Evolutionary conservation across 2,113 vertebrate genomes (phyloP).

Genomic region (Spizaetus ornatus): DNA sequence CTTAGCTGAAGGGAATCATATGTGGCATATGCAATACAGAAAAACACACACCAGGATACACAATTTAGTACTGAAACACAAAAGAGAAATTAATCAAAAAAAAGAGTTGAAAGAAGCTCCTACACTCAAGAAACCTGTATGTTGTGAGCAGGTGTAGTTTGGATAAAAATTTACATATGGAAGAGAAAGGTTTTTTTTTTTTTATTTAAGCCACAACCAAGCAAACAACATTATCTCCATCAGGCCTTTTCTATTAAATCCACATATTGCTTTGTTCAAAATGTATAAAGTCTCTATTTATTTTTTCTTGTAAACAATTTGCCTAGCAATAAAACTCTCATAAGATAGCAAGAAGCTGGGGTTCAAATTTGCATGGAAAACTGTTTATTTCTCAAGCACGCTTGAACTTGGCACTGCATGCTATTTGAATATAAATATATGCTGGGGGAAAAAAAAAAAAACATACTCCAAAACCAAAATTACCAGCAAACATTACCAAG

Average conservation of each 20-base stretch:
- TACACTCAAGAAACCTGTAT: background rate
- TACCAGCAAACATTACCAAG: too few species aligned
- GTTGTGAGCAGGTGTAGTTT: background rate
- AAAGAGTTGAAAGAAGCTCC: background rate
- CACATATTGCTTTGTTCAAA: background rate
- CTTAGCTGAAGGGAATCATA: background rate
- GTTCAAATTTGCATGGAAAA: background rate
- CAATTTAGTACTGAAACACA: background rate
- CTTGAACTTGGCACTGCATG: background rate
- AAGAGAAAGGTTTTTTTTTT: background rate
- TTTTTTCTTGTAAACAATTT: background rate
- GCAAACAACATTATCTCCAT: background rate
- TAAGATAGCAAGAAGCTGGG: background rate
- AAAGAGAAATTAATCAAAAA: background rate
- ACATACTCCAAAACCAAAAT: too few species aligned
- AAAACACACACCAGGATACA: background rate
- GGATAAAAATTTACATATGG: background rate
- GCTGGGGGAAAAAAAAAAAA: background rate
- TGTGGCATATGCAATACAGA: background rate
- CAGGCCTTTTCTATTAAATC: background rate
- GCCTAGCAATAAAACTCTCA: background rate
- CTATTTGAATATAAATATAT: background rate
- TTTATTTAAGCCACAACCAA: background rate
- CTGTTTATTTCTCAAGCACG: background rate
- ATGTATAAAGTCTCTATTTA: background rate